Evolutionary conservation across 2,797 vertebrate genomes (phyloP).

Genomic region (Poeciliopsis presidionis): DNA sequence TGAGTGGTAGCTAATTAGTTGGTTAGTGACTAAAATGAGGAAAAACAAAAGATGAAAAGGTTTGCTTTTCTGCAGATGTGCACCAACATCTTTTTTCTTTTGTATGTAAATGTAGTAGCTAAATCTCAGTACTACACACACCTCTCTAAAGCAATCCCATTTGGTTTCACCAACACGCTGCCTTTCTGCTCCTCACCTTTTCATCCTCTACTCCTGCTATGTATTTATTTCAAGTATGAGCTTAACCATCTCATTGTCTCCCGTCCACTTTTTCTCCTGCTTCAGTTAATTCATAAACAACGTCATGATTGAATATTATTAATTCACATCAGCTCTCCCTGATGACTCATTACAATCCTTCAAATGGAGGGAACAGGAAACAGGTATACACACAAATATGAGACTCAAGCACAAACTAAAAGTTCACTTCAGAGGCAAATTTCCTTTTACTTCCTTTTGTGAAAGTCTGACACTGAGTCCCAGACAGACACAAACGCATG

Average conservation of each 20-base stretch:
- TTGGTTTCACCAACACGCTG: not conserved
- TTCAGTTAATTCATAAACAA: conserved; percentile 78
- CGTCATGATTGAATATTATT: conserved; percentile 83
- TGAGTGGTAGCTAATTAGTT: not conserved
- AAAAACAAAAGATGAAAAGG: too few species aligned
- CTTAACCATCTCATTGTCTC: conserved; percentile 32
- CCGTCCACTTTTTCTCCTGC: conserved; percentile 43
- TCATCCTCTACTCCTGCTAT: conserved; percentile 13
- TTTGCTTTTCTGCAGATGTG: too few species aligned
- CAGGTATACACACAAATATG: conserved; percentile 45
- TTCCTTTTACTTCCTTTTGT: conserved; percentile 17
- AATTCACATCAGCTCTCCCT: conserved; percentile 83
- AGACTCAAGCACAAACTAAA: conserved; percentile 20
- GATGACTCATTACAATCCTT: conserved; percentile 81
- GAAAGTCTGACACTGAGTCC: conserved; percentile 25
- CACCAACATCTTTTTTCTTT: too few species aligned
- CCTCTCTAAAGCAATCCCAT: not conserved
- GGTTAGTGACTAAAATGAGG: too few species aligned
- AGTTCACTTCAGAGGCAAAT: conserved; percentile 36
- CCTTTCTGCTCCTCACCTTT: conserved; percentile 3
- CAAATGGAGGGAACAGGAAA: conserved; percentile 52
- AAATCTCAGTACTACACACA: not conserved
- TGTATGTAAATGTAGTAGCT: too few species aligned
- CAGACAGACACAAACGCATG: conserved; percentile 29
- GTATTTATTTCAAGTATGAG: conserved; percentile 42